Percentiles rank a stretch among this genome's conserved stretches.
These are phyloP conservation scores for Chelmon rostratus DNA, from an alignment of 2,797 vertebrate species.

Conservation along the genomic window DNA sequence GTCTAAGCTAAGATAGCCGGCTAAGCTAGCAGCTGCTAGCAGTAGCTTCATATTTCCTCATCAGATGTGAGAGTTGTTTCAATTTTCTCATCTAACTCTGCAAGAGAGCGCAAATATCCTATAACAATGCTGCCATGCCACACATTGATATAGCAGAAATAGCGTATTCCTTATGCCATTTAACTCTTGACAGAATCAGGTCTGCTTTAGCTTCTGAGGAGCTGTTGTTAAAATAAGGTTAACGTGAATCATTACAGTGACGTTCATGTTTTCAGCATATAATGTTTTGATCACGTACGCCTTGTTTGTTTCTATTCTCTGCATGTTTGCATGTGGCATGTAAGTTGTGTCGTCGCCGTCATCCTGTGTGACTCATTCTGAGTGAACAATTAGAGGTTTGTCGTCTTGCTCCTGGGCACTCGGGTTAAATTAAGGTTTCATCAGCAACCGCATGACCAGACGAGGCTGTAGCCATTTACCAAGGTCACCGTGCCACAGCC, in stretches of 20 bases:
- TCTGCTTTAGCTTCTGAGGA: conserved; percentile 1
- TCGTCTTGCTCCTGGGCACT: conserved; percentile 47
- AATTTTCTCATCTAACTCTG: not conserved
- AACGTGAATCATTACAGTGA: not conserved
- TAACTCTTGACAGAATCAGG: not conserved
- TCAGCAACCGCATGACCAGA: conserved; percentile 38
- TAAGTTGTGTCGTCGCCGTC: conserved; percentile 30
- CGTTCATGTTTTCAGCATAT: not conserved
- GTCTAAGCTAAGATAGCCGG: not conserved
- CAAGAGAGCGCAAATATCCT: not conserved
- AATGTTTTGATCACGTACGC: not conserved
- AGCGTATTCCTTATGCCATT: not conserved
- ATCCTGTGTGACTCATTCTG: conserved; percentile 56
- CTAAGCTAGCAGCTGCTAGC: not conserved
- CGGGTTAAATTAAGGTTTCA: conserved; percentile 48
- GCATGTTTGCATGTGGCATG: conserved; percentile 17
- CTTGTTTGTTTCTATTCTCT: conserved; percentile 3
- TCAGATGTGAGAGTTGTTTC: not conserved
- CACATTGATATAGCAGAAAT: not conserved
- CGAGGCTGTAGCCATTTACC: conserved; percentile 47
- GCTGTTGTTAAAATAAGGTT: not conserved
- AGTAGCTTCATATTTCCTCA: not conserved
- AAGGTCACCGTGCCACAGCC: conserved; percentile 51
- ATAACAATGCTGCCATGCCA: not conserved
- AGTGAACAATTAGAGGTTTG: conserved; percentile 53